Percentiles rank a stretch among this genome's conserved stretches.
Conservation (phyloP, 2,797 vertebrate genomes). For the Scolopax bukidnonensis region DNA sequence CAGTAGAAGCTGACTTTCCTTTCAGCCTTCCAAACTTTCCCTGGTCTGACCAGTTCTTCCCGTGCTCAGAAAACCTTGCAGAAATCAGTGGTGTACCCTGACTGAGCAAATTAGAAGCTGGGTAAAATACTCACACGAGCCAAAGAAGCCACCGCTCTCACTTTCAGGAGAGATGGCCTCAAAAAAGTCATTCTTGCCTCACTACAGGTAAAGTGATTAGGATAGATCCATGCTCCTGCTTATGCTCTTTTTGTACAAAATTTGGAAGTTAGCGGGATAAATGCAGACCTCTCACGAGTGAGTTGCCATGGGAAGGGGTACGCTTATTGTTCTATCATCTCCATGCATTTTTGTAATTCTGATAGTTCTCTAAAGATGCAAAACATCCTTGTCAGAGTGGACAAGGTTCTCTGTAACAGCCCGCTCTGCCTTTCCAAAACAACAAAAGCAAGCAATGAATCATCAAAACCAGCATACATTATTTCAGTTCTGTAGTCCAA, state of each 20-base stretch:
- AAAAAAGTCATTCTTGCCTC: background rate
- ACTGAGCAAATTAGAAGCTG: background rate
- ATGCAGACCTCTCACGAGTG: background rate
- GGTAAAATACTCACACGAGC: background rate
- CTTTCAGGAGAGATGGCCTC: background rate
- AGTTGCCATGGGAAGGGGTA: background rate
- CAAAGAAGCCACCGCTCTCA: background rate
- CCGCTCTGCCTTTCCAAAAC: background rate
- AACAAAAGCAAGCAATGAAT: conserved; percentile 32
- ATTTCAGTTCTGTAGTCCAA: conserved; percentile 20
- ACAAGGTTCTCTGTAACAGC: background rate
- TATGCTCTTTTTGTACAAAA: background rate
- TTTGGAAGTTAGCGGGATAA: background rate
- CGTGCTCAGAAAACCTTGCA: background rate
- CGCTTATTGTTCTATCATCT: background rate
- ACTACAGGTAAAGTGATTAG: conserved; percentile 25
- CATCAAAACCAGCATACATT: background rate
- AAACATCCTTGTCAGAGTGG: background rate
- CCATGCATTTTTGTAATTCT: background rate
- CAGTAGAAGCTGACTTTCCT: background rate
- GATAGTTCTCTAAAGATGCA: background rate
- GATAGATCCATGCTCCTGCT: conserved; percentile 25
- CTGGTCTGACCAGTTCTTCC: background rate
- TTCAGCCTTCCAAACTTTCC: background rate
- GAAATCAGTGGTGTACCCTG: background rate